Evolutionary conservation across 2,888 invertebrate genomes (phyloP), one percentile per base, ranked within the genome.

Genomic region (Cordilura impudica): DNA sequence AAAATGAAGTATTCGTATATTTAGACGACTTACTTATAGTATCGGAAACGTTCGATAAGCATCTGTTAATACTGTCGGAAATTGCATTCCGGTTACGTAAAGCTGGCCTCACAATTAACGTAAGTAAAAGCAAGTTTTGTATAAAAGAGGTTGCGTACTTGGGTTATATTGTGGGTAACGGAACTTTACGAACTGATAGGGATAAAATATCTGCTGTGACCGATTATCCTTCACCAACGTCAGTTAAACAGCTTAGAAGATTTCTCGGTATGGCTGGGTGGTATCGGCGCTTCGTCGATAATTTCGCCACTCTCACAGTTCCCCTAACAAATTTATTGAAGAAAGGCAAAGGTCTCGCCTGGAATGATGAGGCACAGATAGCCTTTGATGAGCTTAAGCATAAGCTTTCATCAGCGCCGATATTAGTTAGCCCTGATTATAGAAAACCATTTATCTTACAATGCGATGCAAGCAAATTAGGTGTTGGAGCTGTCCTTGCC

Each of bases 341-440:
- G 16, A 63, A 69, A 14, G 16, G 8, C 4, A 26, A n/a, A 7
- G 26, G 21, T 2, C 69, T 76, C 58, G 39, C 45, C 0, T 63
- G 69, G 70, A 70, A 47, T 14, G 16, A 47, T 0, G 39, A 39
- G 18, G 69, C 75, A 18, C 69, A 69, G 35, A 8, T 18, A 7
- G 45, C 58, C 2, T 70, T 76, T 35, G 60, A 66, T 23, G 12
- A 16, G 4, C 14, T 81, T 2, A 81, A 81, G 18, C 3, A 14
- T 6, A 14, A 14, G 3, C 53, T 81, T 4, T 65, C 70, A 14
- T 39, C 63, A 18, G 76, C 77, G 19, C 77, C 81, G 10, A 56
- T 81, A 4, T 23, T 81, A 53, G 31, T 51, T 8, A 67, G 67
- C 12, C 66, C 79, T 1, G 76, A 81, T 67, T 79, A 74, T 61